Percentiles rank a stretch among this genome's conserved stretches.
Conservation (phyloP, 2,888 invertebrate species). For the Acleris emargana region DNA sequence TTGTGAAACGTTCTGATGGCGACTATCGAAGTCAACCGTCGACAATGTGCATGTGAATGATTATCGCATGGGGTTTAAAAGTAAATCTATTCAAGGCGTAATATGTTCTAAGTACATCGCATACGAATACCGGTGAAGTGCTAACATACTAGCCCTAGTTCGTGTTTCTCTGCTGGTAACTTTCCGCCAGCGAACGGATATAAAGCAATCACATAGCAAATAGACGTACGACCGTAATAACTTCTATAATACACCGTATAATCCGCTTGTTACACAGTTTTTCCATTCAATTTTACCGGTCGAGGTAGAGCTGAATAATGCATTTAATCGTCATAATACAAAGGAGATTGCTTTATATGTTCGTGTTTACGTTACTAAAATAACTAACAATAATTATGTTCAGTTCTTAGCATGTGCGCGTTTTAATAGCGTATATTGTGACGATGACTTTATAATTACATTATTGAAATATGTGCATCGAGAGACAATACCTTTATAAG, state of each 20-base stretch:
- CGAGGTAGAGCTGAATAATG: constrained; percentile 28
- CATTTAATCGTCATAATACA: constrained; percentile 27
- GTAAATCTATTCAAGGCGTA: constrained; percentile 3
- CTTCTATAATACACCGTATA: constrained; percentile 38
- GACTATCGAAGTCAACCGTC: not conserved
- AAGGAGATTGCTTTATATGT: constrained; percentile 29
- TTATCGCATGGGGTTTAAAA: constrained; percentile 1
- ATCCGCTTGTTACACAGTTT: constrained; percentile 39
- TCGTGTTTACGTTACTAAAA: constrained; percentile 4
- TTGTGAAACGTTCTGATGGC: not conserved
- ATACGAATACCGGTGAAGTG: constrained; percentile 21
- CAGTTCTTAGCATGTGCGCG: not conserved
- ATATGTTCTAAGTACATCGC: constrained; percentile 16
- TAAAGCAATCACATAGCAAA: constrained; percentile 44
- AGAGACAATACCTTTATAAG: constrained; percentile 23
- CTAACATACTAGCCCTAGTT: constrained; percentile 39
- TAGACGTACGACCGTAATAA: constrained; percentile 42
- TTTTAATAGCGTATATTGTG: not conserved
- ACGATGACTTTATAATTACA: not conserved
- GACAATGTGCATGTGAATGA: not conserved
- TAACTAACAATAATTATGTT: not conserved
- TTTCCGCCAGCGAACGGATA: constrained; percentile 40
- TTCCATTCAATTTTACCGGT: constrained; percentile 35
- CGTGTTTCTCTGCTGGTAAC: constrained; percentile 40
- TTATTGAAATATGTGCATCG: not conserved